Evolutionary conservation across 2,797 vertebrate genomes (phyloP).

Genomic region (Sebastes alutus): DNA sequence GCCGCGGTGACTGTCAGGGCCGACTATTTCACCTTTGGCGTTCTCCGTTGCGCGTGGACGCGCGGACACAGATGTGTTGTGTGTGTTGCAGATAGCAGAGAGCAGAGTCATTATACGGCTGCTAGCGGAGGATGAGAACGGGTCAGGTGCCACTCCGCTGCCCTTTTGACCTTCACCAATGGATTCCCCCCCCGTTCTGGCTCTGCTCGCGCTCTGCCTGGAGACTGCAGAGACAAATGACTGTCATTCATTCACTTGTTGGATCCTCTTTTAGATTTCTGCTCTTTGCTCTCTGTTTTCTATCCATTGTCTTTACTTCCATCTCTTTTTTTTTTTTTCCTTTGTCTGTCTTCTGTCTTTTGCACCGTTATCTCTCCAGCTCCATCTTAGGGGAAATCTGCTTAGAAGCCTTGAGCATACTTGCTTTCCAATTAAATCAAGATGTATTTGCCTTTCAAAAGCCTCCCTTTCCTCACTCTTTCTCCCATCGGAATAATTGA

Average conservation of each 20-base stretch:
- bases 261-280: conserved; percentile 3
- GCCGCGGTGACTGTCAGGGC: conserved; percentile 23
- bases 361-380: conserved; percentile 48
- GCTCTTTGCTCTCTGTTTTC: conserved; percentile 14
- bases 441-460: conserved; percentile 88
- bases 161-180: conserved; percentile 43
- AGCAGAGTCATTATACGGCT: conserved; percentile 19
- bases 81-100: conserved; percentile 1
- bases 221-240: conserved; percentile 30
- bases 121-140: conserved; percentile 20
- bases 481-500: conserved; percentile 85
- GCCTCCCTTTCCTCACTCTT: conserved; percentile 69
- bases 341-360: conserved; percentile 32
- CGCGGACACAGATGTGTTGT: background rate
- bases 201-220: conserved; percentile 18
- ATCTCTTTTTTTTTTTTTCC: conserved; percentile 5
- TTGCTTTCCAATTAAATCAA: conserved; percentile 87
- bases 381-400: conserved; percentile 76
- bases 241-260: conserved; percentile 18
- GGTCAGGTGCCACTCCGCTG: conserved; percentile 9
- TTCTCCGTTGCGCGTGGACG: background rate
- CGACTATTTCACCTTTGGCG: conserved; percentile 42
- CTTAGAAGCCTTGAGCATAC: conserved; percentile 74
- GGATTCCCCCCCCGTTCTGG: conserved; percentile 5
- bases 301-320: conserved; percentile 15